These are phyloP conservation scores for Sinocyclocheilus maitianheensis DNA, from an alignment of 2,113 vertebrate genomes.

Conservation along the genomic window DNA sequence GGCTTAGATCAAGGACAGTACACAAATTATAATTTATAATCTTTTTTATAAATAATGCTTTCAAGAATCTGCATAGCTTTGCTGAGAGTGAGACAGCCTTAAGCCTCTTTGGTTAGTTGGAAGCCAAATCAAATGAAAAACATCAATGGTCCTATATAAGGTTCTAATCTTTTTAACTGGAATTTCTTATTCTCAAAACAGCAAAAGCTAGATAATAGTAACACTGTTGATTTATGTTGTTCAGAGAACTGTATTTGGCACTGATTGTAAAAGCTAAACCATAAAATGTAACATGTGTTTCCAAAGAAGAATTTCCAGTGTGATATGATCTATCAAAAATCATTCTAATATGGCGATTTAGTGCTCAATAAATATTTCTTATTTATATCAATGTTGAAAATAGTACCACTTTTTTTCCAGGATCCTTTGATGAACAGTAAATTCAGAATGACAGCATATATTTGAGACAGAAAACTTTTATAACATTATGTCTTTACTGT, in stretches of 20 bases:
- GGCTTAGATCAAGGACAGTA: background rate
- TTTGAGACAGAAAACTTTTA: background rate
- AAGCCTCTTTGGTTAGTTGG: slow-evolving; percentile 59
- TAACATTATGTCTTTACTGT: background rate
- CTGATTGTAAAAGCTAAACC: background rate
- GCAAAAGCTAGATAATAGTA: background rate
- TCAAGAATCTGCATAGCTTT: slow-evolving; percentile 49
- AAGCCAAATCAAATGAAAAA: slow-evolving; percentile 46
- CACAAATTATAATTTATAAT: background rate
- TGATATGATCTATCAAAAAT: background rate
- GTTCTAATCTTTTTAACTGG: background rate
- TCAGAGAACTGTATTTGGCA: slow-evolving; percentile 10
- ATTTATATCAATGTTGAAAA: background rate
- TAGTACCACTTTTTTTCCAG: background rate
- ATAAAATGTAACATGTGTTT: background rate
- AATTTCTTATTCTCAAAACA: background rate
- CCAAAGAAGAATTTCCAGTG: background rate
- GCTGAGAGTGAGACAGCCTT: slow-evolving; percentile 51
- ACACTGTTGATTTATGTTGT: background rate
- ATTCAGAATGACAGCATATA: background rate
- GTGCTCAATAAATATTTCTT: background rate
- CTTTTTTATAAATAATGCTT: slow-evolving; percentile 38
- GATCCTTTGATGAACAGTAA: background rate
- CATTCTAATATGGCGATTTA: background rate
- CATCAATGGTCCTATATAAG: slow-evolving; percentile 13